Conservation (phyloP, 2,113 vertebrate genomes). For the Tretioscincus oriximinensis region DNA sequence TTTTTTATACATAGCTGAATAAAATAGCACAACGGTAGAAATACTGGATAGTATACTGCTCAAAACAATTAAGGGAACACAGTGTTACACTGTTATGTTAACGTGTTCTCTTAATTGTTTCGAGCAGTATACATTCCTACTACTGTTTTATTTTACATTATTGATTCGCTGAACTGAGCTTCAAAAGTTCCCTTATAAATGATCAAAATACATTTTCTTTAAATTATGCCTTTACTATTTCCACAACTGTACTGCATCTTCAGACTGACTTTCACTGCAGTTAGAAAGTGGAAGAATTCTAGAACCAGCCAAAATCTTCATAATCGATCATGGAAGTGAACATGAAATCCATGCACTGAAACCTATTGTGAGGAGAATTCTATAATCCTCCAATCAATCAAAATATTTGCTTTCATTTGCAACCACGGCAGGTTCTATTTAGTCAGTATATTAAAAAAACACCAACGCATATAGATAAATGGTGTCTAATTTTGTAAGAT, state of each 20-base stretch:
- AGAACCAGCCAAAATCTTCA: slow-evolving; percentile 20
- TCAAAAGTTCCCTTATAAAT: neutral
- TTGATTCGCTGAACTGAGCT: neutral
- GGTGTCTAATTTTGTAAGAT: slow-evolving; percentile 12
- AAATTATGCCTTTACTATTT: neutral
- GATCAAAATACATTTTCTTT: neutral
- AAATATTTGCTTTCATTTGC: neutral
- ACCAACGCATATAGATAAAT: neutral
- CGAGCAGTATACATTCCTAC: neutral
- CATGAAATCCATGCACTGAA: slow-evolving; percentile 20
- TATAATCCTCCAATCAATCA: neutral
- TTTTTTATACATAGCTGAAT: too few species aligned
- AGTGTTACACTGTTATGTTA: too few species aligned
- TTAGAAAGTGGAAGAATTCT: slow-evolving; percentile 11
- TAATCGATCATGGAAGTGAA: slow-evolving; percentile 19
- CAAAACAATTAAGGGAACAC: too few species aligned
- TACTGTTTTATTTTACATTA: slow-evolving; percentile 7
- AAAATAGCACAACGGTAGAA: neutral
- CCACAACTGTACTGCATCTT: slow-evolving; percentile 14
- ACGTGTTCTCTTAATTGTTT: too few species aligned
- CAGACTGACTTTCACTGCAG: neutral
- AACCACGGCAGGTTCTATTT: slow-evolving; percentile 14
- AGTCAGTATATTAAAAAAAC: slow-evolving; percentile 28
- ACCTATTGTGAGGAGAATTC: slow-evolving; percentile 23
- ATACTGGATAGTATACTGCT: neutral